phyloP scores from a whole-genome alignment of 2,888 invertebrate species.

The Harpalus rubripes region DNA sequence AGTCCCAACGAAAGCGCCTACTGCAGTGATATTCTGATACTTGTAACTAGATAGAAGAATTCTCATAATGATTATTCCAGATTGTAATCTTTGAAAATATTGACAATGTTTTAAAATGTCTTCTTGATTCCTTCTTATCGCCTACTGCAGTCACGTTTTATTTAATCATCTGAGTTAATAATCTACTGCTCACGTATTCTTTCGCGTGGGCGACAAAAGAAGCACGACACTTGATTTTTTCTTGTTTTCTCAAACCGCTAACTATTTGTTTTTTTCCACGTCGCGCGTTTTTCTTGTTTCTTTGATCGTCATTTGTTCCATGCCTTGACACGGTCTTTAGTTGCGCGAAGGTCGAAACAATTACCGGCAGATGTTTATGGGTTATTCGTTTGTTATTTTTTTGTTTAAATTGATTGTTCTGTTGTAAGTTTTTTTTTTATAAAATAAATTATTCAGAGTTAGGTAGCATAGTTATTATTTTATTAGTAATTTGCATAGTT shows the following conservation, averaged over 20 bases:
- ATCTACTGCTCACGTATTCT: not conserved
- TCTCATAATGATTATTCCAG: too few species aligned
- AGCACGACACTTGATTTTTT: constrained; percentile 26
- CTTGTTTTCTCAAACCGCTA: not conserved
- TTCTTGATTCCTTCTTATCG: not conserved
- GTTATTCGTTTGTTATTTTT: constrained; percentile 46
- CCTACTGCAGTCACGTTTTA: not conserved
- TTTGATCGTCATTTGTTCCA: constrained; percentile 59
- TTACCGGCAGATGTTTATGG: constrained; percentile 61
- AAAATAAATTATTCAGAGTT: constrained; percentile 14
- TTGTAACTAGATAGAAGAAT: too few species aligned
- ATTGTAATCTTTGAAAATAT: not conserved
- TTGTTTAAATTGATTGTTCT: constrained; percentile 33
- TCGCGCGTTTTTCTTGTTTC: constrained; percentile 41
- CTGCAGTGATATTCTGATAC: too few species aligned
- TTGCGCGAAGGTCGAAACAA: constrained; percentile 56
- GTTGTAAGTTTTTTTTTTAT: constrained; percentile 28
- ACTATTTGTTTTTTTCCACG: constrained; percentile 30
- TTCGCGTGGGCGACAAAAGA: constrained; percentile 26
- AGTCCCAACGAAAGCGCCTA: too few species aligned
- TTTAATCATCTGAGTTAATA: not conserved
- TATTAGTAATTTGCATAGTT: constrained; percentile 8
- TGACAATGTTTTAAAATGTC: not conserved
- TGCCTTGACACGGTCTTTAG: constrained; percentile 59
- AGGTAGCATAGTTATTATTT: not conserved